Conservation (phyloP, 2,888 invertebrate genomes). For the Dryadula phaetusa region DNA sequence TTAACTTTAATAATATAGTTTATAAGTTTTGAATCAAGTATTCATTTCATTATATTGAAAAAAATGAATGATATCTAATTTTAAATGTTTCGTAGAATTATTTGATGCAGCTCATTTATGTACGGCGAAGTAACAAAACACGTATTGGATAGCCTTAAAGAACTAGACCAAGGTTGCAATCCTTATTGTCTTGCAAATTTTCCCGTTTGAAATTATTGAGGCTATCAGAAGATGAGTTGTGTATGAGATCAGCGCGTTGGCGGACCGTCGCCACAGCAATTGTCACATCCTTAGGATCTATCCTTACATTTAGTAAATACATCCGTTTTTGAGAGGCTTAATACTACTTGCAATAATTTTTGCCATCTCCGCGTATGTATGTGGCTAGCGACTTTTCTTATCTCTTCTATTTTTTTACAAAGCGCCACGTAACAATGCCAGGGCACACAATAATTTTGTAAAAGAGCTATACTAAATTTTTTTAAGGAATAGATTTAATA, state of each 20-base stretch:
- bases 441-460: too few relatives aligned
- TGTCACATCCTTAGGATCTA: slow-evolving; percentile 67
- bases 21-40: background rate
- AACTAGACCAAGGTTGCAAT: slow-evolving; percentile 33
- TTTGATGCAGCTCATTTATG: background rate
- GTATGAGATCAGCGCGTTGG: slow-evolving; percentile 51
- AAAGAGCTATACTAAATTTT: too few relatives aligned
- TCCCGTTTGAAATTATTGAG: slow-evolving; percentile 31
- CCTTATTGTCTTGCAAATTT: slow-evolving; percentile 30
- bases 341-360: background rate
- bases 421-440: too few relatives aligned
- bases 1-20: background rate
- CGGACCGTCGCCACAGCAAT: slow-evolving; percentile 65
- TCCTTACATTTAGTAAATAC: slow-evolving; percentile 41
- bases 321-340: slow-evolving; percentile 28
- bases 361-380: too few relatives aligned
- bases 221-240: slow-evolving; percentile 42
- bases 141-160: slow-evolving; percentile 28
- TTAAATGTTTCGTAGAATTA: background rate
- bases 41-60: background rate
- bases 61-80: background rate
- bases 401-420: too few relatives aligned
- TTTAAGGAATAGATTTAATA: too few relatives aligned
- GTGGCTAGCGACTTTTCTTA: too few relatives aligned
- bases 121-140: slow-evolving; percentile 24